phyloP scores from a whole-genome alignment of 2,888 invertebrate species.

The Subacronicta megacephala region DNA sequence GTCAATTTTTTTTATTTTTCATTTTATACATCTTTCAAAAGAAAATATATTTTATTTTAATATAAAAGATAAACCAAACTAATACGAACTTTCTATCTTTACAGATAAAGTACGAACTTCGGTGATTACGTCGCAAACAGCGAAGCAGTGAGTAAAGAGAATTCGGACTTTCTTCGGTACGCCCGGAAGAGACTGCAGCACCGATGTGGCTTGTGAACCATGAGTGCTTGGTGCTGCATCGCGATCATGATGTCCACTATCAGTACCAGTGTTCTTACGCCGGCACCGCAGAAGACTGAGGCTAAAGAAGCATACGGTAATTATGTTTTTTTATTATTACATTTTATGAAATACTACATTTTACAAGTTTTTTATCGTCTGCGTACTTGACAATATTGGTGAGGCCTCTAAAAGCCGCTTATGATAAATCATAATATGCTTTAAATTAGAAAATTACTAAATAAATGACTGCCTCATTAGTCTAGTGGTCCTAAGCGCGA shows the following conservation, averaged over 20 bases:
- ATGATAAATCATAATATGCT: no score
- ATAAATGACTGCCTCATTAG: no score
- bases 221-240: slow-evolving; percentile 86
- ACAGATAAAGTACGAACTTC: slow-evolving; percentile 35
- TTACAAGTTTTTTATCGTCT: no score
- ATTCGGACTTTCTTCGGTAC: slow-evolving; percentile 48
- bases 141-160: slow-evolving; percentile 17
- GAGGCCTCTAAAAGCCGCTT: no score
- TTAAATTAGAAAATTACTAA: no score
- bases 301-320: slow-evolving; percentile 81
- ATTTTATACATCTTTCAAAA: no score
- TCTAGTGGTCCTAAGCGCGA: no score
- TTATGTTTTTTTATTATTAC: slow-evolving; percentile 43
- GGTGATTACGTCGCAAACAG: slow-evolving; percentile 14
- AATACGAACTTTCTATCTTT: slow-evolving; percentile 24
- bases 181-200: slow-evolving; percentile 65
- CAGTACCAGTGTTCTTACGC: slow-evolving; percentile 80
- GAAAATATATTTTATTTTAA: no score
- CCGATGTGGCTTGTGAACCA: slow-evolving; percentile 83
- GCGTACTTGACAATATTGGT: no score
- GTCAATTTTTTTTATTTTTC: no score
- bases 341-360: no score
- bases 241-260: slow-evolving; percentile 84
- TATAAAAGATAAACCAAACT: background rate
- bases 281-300: slow-evolving; percentile 82